These are phyloP conservation scores for Nesogale talazaci DNA, from an alignment of 2,113 vertebrate genomes.

Conservation along the genomic window DNA sequence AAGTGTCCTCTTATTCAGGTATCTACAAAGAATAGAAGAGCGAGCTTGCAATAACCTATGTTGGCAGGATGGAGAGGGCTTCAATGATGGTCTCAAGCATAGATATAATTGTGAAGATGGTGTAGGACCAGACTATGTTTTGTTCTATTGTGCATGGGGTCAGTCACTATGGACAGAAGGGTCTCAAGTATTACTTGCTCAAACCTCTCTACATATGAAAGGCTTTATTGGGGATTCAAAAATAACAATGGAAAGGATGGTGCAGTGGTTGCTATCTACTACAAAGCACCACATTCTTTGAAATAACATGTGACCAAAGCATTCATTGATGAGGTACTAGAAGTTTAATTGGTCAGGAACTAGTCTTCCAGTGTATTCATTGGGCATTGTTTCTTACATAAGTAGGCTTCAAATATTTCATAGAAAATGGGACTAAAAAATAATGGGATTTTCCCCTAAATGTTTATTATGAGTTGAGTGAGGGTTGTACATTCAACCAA, in stretches of 20 bases:
- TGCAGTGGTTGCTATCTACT: not conserved
- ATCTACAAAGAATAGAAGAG: not conserved
- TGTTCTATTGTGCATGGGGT: not conserved
- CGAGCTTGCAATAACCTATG: not conserved
- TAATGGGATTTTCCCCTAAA: not conserved
- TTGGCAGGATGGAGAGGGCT: too few relatives aligned
- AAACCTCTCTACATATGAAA: not conserved
- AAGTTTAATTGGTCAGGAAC: too few relatives aligned
- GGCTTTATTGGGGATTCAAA: too few relatives aligned
- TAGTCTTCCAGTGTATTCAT: too few relatives aligned
- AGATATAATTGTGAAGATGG: too few relatives aligned
- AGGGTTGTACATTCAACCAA: too few relatives aligned
- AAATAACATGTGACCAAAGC: not conserved
- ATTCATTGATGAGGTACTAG: too few relatives aligned
- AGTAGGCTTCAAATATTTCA: not conserved
- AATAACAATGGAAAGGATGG: too few relatives aligned
- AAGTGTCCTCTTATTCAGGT: not conserved
- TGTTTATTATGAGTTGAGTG: not conserved
- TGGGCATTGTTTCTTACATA: not conserved
- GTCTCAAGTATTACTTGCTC: not conserved
- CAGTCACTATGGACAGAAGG: not conserved
- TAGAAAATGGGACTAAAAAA: not conserved
- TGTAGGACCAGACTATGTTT: too few relatives aligned
- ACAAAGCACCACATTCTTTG: not conserved
- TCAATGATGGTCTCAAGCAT: too few relatives aligned